Evolutionary conservation across 2,888 invertebrate genomes (phyloP).

Genomic region (Ennomos fuscantarius): DNA sequence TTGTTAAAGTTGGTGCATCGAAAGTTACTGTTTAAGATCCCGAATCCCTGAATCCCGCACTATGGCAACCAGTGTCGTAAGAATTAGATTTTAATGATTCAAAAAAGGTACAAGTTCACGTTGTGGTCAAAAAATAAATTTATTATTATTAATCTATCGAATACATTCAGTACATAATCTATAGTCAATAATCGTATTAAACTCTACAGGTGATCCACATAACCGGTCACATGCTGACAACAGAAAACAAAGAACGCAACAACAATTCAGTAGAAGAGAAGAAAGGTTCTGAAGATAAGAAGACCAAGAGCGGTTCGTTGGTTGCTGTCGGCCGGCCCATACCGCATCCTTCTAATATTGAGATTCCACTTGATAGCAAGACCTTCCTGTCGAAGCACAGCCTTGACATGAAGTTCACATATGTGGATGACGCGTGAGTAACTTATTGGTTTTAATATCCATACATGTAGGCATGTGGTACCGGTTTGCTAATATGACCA

Average conservation of each 20-base stretch:
- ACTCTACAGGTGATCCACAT: slow-evolving; percentile 92
- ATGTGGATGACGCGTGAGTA: slow-evolving; percentile 96
- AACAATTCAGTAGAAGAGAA: slow-evolving; percentile 65
- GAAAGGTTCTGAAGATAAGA: slow-evolving; percentile 50
- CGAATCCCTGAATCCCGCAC: too few relatives aligned
- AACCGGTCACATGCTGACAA: slow-evolving; percentile 90
- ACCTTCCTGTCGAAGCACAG: slow-evolving; percentile 97
- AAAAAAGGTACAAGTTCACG: too few relatives aligned
- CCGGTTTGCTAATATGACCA: too few relatives aligned
- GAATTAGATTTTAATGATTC: too few relatives aligned
- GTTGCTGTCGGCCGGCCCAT: slow-evolving; percentile 93
- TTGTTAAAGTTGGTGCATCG: too few relatives aligned
- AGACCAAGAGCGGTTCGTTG: slow-evolving; percentile 79
- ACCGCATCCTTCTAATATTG: slow-evolving; percentile 96
- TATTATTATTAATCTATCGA: too few relatives aligned
- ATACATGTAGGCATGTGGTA: too few relatives aligned
- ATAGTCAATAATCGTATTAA: neutral
- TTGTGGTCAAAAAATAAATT: too few relatives aligned
- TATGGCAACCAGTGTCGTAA: too few relatives aligned
- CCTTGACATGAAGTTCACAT: slow-evolving; percentile 97
- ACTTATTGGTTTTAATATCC: too few relatives aligned
- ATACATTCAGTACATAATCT: too few relatives aligned
- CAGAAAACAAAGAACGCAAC: slow-evolving; percentile 52
- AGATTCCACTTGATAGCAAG: slow-evolving; percentile 93
- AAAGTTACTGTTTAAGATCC: too few relatives aligned